A percentile compares a stretch with the other conserved stretches of the same genome.
Conservation (phyloP, 2,113 vertebrate genomes). For the Nycticryphes semicollaris region DNA sequence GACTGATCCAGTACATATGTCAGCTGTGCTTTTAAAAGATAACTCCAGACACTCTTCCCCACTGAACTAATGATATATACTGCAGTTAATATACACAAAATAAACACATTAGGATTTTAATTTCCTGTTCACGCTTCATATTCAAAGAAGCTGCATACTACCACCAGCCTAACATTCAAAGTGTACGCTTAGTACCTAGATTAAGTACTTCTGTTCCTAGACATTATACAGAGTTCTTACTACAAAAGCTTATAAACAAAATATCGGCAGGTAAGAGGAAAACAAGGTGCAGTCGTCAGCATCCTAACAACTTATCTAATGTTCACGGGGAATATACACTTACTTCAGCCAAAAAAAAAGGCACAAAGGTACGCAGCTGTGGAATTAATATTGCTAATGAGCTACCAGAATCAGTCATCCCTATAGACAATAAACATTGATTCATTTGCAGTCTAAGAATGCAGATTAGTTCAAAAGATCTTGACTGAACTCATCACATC, state of each 20-base stretch:
- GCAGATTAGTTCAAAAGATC: neutral
- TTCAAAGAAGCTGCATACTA: conserved; percentile 35
- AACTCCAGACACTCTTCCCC: conserved; percentile 59
- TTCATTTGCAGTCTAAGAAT: conserved; percentile 19
- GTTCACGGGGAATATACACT: conserved; percentile 42
- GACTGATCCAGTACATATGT: conserved; percentile 71
- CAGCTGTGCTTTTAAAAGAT: conserved; percentile 72
- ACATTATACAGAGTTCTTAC: conserved; percentile 1
- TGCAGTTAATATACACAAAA: conserved; percentile 64
- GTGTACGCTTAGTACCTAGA: neutral
- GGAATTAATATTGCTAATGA: conserved; percentile 62
- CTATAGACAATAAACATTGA: neutral
- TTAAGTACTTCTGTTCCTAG: conserved; percentile 32
- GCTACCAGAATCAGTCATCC: neutral
- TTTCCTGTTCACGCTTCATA: conserved; percentile 12
- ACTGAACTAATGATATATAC: conserved; percentile 45
- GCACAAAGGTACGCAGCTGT: conserved; percentile 73
- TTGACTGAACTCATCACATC: neutral
- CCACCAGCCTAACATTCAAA: neutral
- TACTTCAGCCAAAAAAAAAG: conserved; percentile 72
- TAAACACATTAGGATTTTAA: conserved; percentile 37
- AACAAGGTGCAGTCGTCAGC: conserved; percentile 70
- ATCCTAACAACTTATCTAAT: conserved; percentile 43
- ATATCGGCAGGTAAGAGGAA: conserved; percentile 35
- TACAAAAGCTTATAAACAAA: conserved; percentile 33